Conservation (phyloP, 2,113 vertebrate species). For the Daphoenositta chrysoptera region DNA sequence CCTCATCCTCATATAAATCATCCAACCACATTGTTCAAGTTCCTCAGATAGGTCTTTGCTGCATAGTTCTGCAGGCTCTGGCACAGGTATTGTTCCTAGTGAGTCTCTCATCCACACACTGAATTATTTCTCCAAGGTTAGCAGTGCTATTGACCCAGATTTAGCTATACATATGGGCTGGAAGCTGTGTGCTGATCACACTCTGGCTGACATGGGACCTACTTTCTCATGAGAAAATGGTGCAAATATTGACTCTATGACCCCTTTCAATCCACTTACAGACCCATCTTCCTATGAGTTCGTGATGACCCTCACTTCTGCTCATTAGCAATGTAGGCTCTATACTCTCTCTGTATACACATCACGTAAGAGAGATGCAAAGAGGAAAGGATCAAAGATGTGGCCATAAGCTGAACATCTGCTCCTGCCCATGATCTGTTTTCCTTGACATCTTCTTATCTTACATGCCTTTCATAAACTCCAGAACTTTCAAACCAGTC, state of each 20-base stretch:
- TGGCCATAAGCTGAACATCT: conserved; percentile 29
- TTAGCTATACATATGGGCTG: not conserved
- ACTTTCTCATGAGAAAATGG: not conserved
- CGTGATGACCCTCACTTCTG: not conserved
- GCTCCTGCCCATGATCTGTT: conserved; percentile 29
- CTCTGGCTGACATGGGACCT: not conserved
- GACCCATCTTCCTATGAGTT: not conserved
- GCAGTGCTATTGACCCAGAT: not conserved
- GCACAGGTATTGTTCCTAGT: not conserved
- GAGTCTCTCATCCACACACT: not conserved
- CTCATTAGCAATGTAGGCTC: not conserved
- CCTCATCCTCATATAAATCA: conserved; percentile 25
- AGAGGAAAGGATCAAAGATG: conserved; percentile 5
- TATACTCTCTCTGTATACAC: not conserved
- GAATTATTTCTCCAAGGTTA: not conserved
- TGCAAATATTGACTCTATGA: not conserved
- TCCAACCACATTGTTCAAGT: not conserved
- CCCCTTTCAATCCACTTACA: not conserved
- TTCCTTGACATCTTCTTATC: conserved; percentile 52
- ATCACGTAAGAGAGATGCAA: not conserved
- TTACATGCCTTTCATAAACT: conserved; percentile 25
- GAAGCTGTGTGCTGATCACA: not conserved
- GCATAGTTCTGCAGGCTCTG: not conserved
- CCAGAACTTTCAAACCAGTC: conserved; percentile 1
- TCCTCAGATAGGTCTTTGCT: not conserved